A percentile compares a stretch with the other conserved stretches of the same genome.
Conservation (phyloP, 2,888 invertebrate genomes). For the Pristionchus maxplancki region DNA sequence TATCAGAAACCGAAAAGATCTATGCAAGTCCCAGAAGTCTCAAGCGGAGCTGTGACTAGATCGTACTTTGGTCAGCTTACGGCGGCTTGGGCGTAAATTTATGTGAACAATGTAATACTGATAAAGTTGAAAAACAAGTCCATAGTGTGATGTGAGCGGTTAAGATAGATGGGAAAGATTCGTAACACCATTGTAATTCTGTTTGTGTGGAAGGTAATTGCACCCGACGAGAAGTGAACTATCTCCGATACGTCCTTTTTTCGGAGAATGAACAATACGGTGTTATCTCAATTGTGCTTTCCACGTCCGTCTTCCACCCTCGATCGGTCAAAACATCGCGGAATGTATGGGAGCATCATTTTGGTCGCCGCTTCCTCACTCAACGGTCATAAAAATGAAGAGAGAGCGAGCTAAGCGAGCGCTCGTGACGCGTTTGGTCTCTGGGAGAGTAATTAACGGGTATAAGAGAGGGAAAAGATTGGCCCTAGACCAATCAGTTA, state of each 20-base stretch:
- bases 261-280: neutral
- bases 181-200: too few relatives aligned
- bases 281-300: neutral
- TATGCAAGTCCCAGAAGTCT: neutral
- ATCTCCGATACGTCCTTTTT: too few relatives aligned
- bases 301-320: neutral
- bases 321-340: neutral
- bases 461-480: neutral
- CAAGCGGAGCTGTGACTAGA: neutral
- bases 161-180: too few relatives aligned
- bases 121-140: too few relatives aligned
- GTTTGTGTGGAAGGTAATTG: too few relatives aligned
- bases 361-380: neutral
- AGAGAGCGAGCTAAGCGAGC: neutral
- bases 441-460: neutral
- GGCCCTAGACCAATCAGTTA: conserved; percentile 13
- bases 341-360: neutral
- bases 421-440: neutral
- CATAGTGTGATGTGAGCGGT: too few relatives aligned
- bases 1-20: neutral
- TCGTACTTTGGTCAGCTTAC: neutral
- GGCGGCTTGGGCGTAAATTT: neutral
- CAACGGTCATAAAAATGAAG: neutral
- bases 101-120: too few relatives aligned
- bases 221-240: too few relatives aligned